phyloP scores from a whole-genome alignment of 2,797 vertebrate genomes.

The Sebastes minor region DNA sequence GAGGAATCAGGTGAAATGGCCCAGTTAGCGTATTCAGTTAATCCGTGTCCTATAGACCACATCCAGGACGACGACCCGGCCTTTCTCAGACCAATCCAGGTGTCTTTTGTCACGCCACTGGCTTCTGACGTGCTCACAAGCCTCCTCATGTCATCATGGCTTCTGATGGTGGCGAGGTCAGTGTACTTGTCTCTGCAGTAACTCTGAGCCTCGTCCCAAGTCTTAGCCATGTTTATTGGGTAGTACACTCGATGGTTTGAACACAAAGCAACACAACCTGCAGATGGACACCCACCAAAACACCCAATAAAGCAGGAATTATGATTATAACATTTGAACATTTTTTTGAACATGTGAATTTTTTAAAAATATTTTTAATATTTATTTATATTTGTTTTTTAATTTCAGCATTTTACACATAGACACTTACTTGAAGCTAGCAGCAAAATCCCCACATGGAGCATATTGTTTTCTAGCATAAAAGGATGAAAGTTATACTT shows the following conservation, averaged over 20 bases:
- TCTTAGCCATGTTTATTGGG: rapidly evolving
- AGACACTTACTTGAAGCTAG: slow-evolving; percentile 17
- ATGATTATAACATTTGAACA: neutral
- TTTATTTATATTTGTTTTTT: too few species aligned
- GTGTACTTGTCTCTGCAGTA: slow-evolving; percentile 13
- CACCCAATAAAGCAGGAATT: neutral
- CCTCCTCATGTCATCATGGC: neutral
- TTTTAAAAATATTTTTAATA: too few species aligned
- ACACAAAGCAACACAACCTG: slow-evolving; percentile 3
- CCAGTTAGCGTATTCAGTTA: slow-evolving; percentile 31
- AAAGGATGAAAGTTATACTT: neutral
- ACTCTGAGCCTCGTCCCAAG: neutral
- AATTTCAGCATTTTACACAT: neutral
- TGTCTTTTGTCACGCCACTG: rapidly evolving
- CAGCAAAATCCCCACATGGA: neutral
- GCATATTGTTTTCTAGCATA: slow-evolving; percentile 1
- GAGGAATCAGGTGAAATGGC: neutral
- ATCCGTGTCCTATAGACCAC: slow-evolving; percentile 13
- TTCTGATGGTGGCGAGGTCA: slow-evolving; percentile 11
- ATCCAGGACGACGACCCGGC: neutral
- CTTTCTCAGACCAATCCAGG: slow-evolving; percentile 32
- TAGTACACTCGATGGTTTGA: neutral
- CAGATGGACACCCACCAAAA: neutral
- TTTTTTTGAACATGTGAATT: neutral
- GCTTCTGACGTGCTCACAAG: neutral